Evolutionary conservation across 2,888 invertebrate genomes (phyloP), one percentile per base, ranked within the genome.

Genomic region (Anorthoa munda): DNA sequence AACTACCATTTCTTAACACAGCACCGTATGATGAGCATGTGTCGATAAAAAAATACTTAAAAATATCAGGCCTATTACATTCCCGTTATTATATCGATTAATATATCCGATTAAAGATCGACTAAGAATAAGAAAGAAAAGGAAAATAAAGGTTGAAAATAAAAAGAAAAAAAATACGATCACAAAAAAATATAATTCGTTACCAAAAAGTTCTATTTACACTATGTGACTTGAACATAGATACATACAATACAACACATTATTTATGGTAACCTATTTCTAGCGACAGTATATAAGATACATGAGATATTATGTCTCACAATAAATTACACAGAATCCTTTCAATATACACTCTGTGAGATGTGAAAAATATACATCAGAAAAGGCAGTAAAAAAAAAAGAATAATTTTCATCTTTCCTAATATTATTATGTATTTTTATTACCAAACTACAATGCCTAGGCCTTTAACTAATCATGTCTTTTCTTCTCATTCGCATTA

Each of bases 161-260:
- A 85, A 90, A 80, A 91, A 87, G 11, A 85, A 86, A 87, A 87
- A 87, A 85, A 79, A 86, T 90, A 91, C 89, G 91, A 93, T 94
- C 95, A 95, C 95, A 95, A 95, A 95, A 93, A 93, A 94, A 95
- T 95, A 95, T 95, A 95, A 95, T 95, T 95, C 92, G 91, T 92
- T 93, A 93, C 90, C 90, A 94, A 92, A 91, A 89, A 89, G 91
- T 87, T 88, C 90, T 95, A 95, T 95, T 93, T 95, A 95, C 95
- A 95, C 91, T 89, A 90, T 88, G 89, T 90, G 87, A 87, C 86
- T 87, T 84, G 74, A 85, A 84, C 82, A 85, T 80, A 75, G 75
- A 85, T 80, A 85, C 80, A 85, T 81, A 83, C 77, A 81, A 46
- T 87, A 86, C 82, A 84, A 85, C 82, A 80, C 79, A 64, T 81